Base-by-base conservation (phyloP, 2,888 invertebrate genomes). In the Dynastes grantii region DNA sequence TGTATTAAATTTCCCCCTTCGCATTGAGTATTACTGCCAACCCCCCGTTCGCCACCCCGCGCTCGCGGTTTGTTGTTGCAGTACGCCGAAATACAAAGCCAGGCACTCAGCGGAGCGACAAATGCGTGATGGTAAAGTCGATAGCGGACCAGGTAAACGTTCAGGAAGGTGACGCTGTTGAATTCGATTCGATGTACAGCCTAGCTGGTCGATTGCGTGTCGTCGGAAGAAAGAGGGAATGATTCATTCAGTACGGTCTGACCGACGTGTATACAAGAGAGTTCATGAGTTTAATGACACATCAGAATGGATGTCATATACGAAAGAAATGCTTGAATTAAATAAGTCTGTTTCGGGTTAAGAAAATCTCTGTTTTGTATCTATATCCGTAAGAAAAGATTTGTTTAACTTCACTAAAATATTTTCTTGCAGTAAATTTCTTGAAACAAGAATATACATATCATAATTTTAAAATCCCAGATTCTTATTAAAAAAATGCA, bases 211-310 rank as follows among this genome's bases (percentile, higher is more conserved):
- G 68, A 68, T 68, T 68, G 68, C 29, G 11, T 9, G 13, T 40
- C 27, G 27, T 40, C 61, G 22, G 8, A 27, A 75, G 32, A 75
- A 22, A 61, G 58, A 45, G 40, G 13, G 40, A 61, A 75, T 75
- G 73, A 75, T 75, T 75, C 73, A 45, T 61, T 75, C 61, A 61
- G 61, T 49, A 75, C 45, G 61, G 73, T 61, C 16, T n/a, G 45
- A 27, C 61, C 73, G 61, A 61, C 29, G 22, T 70, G 53, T 58
- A 58, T 63, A 63, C 32, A 63, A 4, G 9, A 9, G 8, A 27
- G 63, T 22, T 22, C 22, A 22, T 22, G 22, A 22, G 22, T 22
- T 22, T 22, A 22, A 22, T 22, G 22, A 22, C 22, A 22, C 22
- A 22, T 22, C 22, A 22, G 22, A 22, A 22, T 22, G 22, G 22